A percentile compares a stretch with the other conserved stretches of the same genome.
phyloP scores from a whole-genome alignment of 2,888 invertebrate genomes.

The Folsomia manolachei region DNA sequence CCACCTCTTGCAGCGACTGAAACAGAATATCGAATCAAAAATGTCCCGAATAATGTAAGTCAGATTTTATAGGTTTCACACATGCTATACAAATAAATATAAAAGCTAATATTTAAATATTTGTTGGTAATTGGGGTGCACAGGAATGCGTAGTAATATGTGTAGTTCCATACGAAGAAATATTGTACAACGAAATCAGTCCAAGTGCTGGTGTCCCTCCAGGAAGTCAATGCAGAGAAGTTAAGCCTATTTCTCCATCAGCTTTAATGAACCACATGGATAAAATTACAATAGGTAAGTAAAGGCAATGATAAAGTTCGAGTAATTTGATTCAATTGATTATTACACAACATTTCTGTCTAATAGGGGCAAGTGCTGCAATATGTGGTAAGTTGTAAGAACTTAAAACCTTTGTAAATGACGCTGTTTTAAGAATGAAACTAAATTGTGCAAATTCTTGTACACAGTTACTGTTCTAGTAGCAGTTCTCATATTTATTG shows the following conservation, averaged over 20 bases:
- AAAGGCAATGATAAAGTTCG: conserved; percentile 58
- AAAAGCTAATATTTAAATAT: not conserved
- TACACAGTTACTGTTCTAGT: conserved; percentile 55
- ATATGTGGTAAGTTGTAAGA: conserved; percentile 77
- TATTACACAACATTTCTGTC: no score
- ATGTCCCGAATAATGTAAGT: conserved; percentile 86
- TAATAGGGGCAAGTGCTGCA: conserved; percentile 67
- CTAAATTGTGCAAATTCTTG: not conserved
- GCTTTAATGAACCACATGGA: conserved; percentile 78
- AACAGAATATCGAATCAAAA: conserved; percentile 87
- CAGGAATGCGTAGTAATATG: conserved; percentile 92
- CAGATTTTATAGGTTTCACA: conserved; percentile 52
- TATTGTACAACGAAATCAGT: conserved; percentile 50
- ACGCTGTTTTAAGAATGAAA: not conserved
- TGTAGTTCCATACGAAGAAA: conserved; percentile 82
- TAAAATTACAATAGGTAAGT: conserved; percentile 77
- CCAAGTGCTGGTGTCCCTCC: conserved; percentile 67
- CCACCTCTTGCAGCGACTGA: conserved; percentile 85
- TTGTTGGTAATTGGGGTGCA: conserved; percentile 42
- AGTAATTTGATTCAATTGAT: not conserved
- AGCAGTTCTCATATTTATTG: conserved; percentile 84
- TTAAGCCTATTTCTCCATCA: conserved; percentile 76
- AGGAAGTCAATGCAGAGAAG: conserved; percentile 71
- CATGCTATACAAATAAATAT: no score
- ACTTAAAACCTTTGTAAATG: no score